Base-by-base conservation (phyloP, 2,888 invertebrate species). In the Coenonympha glycerion region DNA sequence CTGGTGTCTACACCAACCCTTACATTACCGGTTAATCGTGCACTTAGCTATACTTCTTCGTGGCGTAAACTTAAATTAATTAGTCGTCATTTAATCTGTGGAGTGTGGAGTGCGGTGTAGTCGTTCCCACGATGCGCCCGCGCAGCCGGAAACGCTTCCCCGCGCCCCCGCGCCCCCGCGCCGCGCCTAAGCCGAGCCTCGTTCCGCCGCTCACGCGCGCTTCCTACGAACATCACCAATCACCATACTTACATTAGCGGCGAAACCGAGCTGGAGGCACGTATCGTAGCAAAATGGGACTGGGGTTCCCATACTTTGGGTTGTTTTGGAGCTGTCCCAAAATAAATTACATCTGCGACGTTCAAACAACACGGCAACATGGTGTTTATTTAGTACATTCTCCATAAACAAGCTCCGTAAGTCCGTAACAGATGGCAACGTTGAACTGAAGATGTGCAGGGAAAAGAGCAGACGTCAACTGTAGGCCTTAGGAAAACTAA, bases 71-170 rank as follows among this genome's bases (percentile, higher is more conserved):
- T 76, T 72, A 78, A 80, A 85, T 83, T 86, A 86, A 86, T 86
- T 84, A 84, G 82, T 80, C 76, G 79, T 78, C 81, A 73, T 80
- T 79, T 79, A 80, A 81, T 82, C 78, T 73, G 75, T 76, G 73
- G n/a, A n/a, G n/a, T n/a, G n/a, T n/a, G n/a, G n/a, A n/a, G n/a
- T n/a, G n/a, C n/a, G n/a, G 74, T 64, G 79, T 79, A 80, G 79
- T 79, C 75, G 82, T 85, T 85, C 87, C 85, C 86, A 86, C 87
- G 87, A 73, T 79, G 80, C 77, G 80, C 76, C 72, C 69, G 78
- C 78, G 77, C 73, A 66, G 76, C 84, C 84, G 85, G 84, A 85
- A 82, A 74, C 72, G 68, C 56, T 63, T 57, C 66, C 56, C 65
- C 65, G 55, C 63, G 56, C 65, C 55, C 65, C 65, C 63, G 56